Evolutionary conservation across 2,797 vertebrate genomes (phyloP).

Genomic region (Adrianichthys oophorus): DNA sequence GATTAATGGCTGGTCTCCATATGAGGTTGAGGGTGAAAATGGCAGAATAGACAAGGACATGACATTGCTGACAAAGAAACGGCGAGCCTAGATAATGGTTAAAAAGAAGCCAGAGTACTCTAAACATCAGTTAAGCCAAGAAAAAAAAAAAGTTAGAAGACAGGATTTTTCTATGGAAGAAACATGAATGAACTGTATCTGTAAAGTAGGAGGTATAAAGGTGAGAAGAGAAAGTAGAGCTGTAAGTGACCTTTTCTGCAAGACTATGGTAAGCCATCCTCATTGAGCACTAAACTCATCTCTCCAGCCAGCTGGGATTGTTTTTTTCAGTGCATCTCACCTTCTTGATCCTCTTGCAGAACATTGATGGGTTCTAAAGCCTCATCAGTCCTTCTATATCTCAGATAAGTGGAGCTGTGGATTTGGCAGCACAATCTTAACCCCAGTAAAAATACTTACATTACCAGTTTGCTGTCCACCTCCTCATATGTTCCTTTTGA

Average conservation of each 20-base stretch:
- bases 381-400: conserved; percentile 18
- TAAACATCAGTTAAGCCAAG: background rate
- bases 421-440: conserved; percentile 47
- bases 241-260: conserved; percentile 12
- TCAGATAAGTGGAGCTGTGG: conserved; percentile 29
- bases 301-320: conserved; percentile 3
- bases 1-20: conserved; percentile 76
- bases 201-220: conserved; percentile 12
- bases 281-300: background rate
- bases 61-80: conserved; percentile 63
- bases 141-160: conserved; percentile 19
- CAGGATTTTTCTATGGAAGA: conserved; percentile 11
- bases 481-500: conserved; percentile 27
- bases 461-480: conserved; percentile 26
- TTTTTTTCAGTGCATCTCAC: background rate
- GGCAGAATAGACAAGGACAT: conserved; percentile 75
- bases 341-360: conserved; percentile 27
- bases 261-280: conserved; percentile 2
- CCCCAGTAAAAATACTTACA: conserved; percentile 35
- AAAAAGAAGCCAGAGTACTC: conserved; percentile 2
- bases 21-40: conserved; percentile 68
- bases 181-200: conserved; percentile 7
- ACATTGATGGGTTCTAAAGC: conserved; percentile 44
- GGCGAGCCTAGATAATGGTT: conserved; percentile 42
- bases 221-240: background rate